These are phyloP conservation scores for Merodon equestris DNA, from an alignment of 2,888 invertebrate species.

Conservation along the genomic window DNA sequence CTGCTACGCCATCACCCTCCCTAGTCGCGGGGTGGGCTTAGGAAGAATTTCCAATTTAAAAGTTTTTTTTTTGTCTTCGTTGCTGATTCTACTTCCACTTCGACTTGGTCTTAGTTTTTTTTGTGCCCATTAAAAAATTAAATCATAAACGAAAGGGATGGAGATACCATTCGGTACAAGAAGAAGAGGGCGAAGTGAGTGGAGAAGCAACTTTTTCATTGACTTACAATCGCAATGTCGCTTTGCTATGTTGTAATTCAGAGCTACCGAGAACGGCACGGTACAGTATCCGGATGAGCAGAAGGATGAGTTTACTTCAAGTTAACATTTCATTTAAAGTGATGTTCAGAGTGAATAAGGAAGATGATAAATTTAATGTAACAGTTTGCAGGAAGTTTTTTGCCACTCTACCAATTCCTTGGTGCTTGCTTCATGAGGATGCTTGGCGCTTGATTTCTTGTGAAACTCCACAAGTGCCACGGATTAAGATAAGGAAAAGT, in stretches of 20 bases:
- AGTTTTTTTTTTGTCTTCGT: constrained; percentile 5
- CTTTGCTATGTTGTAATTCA: constrained; percentile 31
- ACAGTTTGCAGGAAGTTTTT: constrained; percentile 43
- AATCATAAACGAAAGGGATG: constrained; percentile 65
- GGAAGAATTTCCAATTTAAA: constrained; percentile 56
- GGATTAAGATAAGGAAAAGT: constrained; percentile 39
- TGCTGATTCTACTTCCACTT: no score
- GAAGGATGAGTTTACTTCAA: constrained; percentile 49
- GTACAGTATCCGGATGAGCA: constrained; percentile 2
- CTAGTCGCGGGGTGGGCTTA: background rate
- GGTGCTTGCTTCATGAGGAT: background rate
- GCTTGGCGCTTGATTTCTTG: constrained; percentile 5
- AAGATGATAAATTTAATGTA: constrained; percentile 62
- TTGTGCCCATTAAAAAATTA: constrained; percentile 68
- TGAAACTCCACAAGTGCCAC: constrained; percentile 54
- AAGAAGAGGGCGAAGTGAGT: no score
- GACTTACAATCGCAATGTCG: constrained; percentile 61
- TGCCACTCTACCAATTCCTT: no score
- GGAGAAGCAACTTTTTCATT: constrained; percentile 60
- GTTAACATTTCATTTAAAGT: constrained; percentile 61
- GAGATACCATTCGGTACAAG: constrained; percentile 1
- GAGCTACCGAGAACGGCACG: background rate
- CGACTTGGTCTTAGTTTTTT: background rate
- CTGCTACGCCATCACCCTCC: no score
- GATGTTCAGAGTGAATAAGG: constrained; percentile 64